Evolutionary conservation across 2,888 invertebrate species (phyloP).

Genomic region (Eristalis tenax): DNA sequence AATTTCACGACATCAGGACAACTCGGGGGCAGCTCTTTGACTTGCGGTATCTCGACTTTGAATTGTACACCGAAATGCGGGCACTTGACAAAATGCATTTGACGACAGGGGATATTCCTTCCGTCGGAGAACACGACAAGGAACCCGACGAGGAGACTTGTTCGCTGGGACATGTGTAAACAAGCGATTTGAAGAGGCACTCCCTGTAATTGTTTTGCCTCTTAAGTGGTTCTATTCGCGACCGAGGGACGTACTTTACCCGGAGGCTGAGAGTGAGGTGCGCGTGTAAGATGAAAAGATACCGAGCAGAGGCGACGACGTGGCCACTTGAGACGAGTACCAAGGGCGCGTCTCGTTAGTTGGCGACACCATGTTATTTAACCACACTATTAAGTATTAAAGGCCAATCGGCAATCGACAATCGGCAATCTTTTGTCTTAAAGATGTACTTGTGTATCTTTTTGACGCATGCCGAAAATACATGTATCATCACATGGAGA

Average conservation of each 20-base stretch:
- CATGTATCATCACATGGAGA: slow-evolving; percentile 40
- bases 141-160: slow-evolving; percentile 12
- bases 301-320: slow-evolving; percentile 42
- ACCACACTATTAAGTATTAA: slow-evolving; percentile 61
- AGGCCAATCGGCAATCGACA: neutral
- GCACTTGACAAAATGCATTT: slow-evolving; percentile 56
- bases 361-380: slow-evolving; percentile 72
- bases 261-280: slow-evolving; percentile 48
- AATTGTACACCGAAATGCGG: slow-evolving; percentile 66
- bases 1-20: slow-evolving; percentile 51
- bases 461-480: slow-evolving; percentile 64
- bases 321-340: slow-evolving; percentile 65
- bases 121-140: neutral
- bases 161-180: slow-evolving; percentile 63
- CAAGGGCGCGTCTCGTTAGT: slow-evolving; percentile 70
- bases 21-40: slow-evolving; percentile 19
- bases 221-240: slow-evolving; percentile 71
- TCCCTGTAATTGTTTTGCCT: slow-evolving; percentile 67
- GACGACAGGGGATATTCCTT: slow-evolving; percentile 37
- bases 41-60: slow-evolving; percentile 63
- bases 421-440: slow-evolving; percentile 37
- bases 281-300: slow-evolving; percentile 68
- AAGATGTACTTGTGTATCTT: slow-evolving; percentile 30
- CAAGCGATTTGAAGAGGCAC: slow-evolving; percentile 71
- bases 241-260: slow-evolving; percentile 49